phyloP scores from a whole-genome alignment of 2,797 vertebrate genomes.

The Choloepus didactylus region DNA sequence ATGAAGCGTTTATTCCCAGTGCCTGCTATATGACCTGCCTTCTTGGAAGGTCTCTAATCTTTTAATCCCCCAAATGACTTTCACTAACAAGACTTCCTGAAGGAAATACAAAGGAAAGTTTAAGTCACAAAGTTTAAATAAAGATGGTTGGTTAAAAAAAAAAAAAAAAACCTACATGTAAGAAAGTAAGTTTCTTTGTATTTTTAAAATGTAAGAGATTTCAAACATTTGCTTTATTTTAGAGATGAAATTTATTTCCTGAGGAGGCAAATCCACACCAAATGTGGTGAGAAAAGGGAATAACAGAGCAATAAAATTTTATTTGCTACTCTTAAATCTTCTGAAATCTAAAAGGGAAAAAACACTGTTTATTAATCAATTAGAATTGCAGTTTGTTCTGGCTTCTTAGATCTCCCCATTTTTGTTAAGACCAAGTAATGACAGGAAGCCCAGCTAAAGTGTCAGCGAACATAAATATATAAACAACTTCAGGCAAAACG shows the following conservation, averaged over 20 bases:
- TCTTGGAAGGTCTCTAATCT: slow-evolving; percentile 57
- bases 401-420: not conserved
- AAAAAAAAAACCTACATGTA: not conserved
- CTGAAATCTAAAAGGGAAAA: slow-evolving; percentile 29
- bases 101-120: slow-evolving; percentile 19
- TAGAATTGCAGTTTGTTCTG: slow-evolving; percentile 11
- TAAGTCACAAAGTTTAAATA: slow-evolving; percentile 52
- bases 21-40: not conserved
- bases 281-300: not conserved
- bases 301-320: not conserved
- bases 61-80: slow-evolving; percentile 57
- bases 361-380: not conserved
- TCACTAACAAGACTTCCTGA: slow-evolving; percentile 40
- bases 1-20: not conserved
- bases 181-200: slow-evolving; percentile 29
- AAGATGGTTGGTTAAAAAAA: not conserved
- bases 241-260: slow-evolving; percentile 16
- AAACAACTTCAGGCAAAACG: not conserved
- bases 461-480: not conserved
- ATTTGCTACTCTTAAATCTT: slow-evolving; percentile 7
- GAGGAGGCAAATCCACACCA: not conserved
- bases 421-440: not conserved
- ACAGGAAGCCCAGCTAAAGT: not conserved
- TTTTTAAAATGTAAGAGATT: slow-evolving; percentile 44
- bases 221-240: slow-evolving; percentile 23